phyloP scores from a whole-genome alignment of 2,113 vertebrate genomes.

The Hemibates koningsi region DNA sequence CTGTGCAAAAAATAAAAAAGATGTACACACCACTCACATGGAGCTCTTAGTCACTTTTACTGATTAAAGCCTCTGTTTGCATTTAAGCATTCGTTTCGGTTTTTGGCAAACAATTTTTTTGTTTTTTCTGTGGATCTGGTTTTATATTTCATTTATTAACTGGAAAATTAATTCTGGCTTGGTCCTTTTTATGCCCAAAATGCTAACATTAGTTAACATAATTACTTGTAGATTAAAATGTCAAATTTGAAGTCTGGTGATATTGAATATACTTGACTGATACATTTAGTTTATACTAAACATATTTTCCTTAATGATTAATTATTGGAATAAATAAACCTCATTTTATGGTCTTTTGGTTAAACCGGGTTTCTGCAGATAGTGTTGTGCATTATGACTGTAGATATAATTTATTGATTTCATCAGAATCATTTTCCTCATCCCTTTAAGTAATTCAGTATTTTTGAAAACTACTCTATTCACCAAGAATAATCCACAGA shows the following conservation, averaged over 20 bases:
- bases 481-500: not conserved
- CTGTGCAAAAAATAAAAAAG: not conserved
- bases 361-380: not conserved
- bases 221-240: not conserved
- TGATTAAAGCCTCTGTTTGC: not conserved
- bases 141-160: not conserved
- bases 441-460: not conserved
- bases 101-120: not conserved
- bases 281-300: not conserved
- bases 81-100: not conserved
- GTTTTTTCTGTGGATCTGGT: not conserved
- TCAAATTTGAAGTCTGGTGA: not conserved
- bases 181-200: not conserved
- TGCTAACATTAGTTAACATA: not conserved
- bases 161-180: not conserved
- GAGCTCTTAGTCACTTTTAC: not conserved
- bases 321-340: not conserved
- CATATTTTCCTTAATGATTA: not conserved
- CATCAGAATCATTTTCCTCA: not conserved
- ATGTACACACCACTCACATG: not conserved
- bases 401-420: not conserved
- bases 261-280: not conserved
- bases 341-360: not conserved
- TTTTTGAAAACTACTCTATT: not conserved
- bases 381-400: not conserved